phyloP scores from a whole-genome alignment of 2,797 vertebrate species.

The Sebastes taczanowskii region DNA sequence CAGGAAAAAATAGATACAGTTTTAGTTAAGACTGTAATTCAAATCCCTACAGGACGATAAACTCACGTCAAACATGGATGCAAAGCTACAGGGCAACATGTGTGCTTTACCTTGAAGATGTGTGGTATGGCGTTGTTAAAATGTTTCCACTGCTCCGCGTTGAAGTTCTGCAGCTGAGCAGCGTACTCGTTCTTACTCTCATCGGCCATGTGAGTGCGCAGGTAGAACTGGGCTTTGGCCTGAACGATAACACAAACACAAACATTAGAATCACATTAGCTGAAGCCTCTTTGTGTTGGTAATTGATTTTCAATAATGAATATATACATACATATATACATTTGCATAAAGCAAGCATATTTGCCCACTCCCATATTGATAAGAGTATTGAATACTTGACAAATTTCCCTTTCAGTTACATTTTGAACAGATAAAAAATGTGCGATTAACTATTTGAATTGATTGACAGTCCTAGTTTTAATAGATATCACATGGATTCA shows the following conservation, averaged over 20 bases:
- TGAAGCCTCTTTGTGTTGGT: neutral
- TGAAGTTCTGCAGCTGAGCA: constrained; percentile 96
- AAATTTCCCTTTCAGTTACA: too few species aligned
- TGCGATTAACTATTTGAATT: too few species aligned
- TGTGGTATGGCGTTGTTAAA: constrained; percentile 95
- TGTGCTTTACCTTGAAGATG: constrained; percentile 93
- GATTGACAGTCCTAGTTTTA: neutral
- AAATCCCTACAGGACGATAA: neutral
- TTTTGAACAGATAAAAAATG: too few species aligned
- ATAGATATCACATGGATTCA: neutral
- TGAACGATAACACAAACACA: constrained; percentile 47
- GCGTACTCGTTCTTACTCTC: constrained; percentile 99
- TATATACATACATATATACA: too few species aligned
- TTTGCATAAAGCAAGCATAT: too few species aligned
- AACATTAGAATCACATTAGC: neutral
- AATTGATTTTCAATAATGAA: neutral
- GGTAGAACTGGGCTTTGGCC: constrained; percentile 95
- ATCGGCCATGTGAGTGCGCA: constrained; percentile 95
- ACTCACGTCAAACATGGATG: neutral
- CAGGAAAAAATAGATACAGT: neutral
- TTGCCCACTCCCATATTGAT: too few species aligned
- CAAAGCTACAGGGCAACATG: neutral
- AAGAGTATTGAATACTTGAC: too few species aligned
- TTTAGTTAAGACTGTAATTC: neutral
- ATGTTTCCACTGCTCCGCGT: constrained; percentile 97